Percentiles rank a stretch among this genome's conserved stretches.
Conservation (phyloP, 2,797 vertebrate genomes). For the Microctenopoma lineatum region DNA sequence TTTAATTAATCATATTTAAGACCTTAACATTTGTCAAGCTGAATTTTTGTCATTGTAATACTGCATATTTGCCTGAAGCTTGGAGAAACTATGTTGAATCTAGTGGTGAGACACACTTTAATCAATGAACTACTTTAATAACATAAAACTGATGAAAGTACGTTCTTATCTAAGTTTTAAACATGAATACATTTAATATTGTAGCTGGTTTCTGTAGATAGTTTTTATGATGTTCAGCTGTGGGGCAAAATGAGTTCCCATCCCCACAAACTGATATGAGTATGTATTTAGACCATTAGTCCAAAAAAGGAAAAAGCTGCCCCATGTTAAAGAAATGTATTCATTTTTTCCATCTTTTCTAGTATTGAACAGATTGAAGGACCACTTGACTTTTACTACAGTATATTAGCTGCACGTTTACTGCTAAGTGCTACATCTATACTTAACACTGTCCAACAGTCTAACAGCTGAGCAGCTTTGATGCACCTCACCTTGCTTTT, state of each 20-base stretch:
- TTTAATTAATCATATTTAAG: background rate
- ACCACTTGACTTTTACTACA: background rate
- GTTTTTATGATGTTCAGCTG: too few relatives aligned
- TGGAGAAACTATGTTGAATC: background rate
- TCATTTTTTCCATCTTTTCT: too few relatives aligned
- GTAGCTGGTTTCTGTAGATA: background rate
- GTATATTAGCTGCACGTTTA: background rate
- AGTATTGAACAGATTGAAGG: too few relatives aligned
- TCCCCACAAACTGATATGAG: background rate
- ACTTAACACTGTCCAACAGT: background rate
- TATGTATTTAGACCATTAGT: background rate
- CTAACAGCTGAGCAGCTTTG: constrained; percentile 11
- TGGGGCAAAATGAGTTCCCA: too few relatives aligned
- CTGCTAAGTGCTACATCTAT: background rate
- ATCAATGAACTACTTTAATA: background rate
- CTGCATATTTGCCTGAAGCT: background rate
- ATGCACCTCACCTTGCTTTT: constrained; percentile 26
- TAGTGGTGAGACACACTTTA: background rate
- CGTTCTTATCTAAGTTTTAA: too few relatives aligned
- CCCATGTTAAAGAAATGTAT: background rate
- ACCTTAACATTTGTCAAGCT: background rate
- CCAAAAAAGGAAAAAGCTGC: too few relatives aligned
- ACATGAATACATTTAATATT: background rate
- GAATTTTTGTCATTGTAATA: background rate
- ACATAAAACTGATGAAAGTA: background rate